A percentile compares a stretch with the other conserved stretches of the same genome.
These are phyloP conservation scores for Myoxocephalus aenaeus DNA, from an alignment of 2,797 vertebrate genomes.

Conservation along the genomic window DNA sequence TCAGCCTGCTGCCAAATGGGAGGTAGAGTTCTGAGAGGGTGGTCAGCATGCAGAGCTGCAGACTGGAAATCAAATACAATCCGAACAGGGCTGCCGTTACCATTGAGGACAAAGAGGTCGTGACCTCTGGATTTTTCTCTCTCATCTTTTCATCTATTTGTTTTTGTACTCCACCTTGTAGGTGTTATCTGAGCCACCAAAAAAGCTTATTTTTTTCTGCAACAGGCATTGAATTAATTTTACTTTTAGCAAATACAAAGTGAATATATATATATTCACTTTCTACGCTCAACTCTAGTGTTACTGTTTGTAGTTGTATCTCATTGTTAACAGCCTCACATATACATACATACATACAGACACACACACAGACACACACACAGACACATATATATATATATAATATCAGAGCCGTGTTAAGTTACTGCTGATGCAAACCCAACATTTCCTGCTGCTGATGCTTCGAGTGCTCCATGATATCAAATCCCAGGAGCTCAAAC, in stretches of 20 bases:
- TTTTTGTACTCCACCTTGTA: background rate
- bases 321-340: too few relatives aligned
- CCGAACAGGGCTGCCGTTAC: background rate
- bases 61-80: conserved; percentile 22
- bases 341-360: too few relatives aligned
- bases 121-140: background rate
- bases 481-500: background rate
- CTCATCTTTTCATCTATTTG: background rate
- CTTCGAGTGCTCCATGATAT: background rate
- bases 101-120: background rate
- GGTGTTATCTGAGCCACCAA: background rate
- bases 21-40: conserved; percentile 31
- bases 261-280: background rate
- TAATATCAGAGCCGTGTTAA: too few relatives aligned
- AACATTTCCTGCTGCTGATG: background rate
- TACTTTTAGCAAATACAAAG: background rate
- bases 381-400: too few relatives aligned
- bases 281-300: too few relatives aligned
- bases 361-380: too few relatives aligned
- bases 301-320: too few relatives aligned
- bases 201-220: too few relatives aligned
- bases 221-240: too few relatives aligned
- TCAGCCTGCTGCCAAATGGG: conserved; percentile 39
- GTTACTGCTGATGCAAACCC: background rate
- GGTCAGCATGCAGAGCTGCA: conserved; percentile 34